Base-by-base conservation (phyloP, 2,797 vertebrate species). In the Xerus rutilus region DNA sequence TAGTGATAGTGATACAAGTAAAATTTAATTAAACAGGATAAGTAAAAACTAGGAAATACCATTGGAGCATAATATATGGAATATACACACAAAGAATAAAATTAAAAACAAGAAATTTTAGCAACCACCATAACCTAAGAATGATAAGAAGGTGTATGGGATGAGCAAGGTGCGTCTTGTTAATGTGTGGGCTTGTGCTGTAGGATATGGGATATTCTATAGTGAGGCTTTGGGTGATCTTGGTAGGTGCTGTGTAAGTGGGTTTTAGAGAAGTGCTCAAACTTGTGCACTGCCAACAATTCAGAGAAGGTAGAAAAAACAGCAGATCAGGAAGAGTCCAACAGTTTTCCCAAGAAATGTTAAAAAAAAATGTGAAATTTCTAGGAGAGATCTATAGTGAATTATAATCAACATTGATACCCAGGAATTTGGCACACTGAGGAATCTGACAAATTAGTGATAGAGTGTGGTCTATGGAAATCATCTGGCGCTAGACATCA, bases 131-230 rank as follows among this genome's bases (percentile, higher is more conserved):
- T 84, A 91, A 65, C 72, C 84, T 20, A 35, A 87, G 76, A 97
- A 93, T 93, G 86, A 91, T 93, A 86, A 54, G 54, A 95, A 91
- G 49, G 81, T 91, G 86, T 93, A 95, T 91, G 93, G 93, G 70
- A 95, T 91, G 93, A 92, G 70, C 52, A 74, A 96, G 89, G 93
- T 77, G 93, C 91, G 94, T 96, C 81, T 95, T 93, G 89, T 94
- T 28, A 87, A 35, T 79, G 43, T 83, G 84, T 95, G 84, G 82
- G 81, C 52, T 73, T 28, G 35, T 8, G 43, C 65, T 52, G 67
- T 69, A 94, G 86, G 73, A 76, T 79, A 91, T 96, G 87, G 69
- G 49, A 86, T 78, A 70, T 52, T 89, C 77, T 95, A 35, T 88
- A 92, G 82, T 82, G 45, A 95, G 74, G 6, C 91, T 62, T 73